These are phyloP conservation scores for Eulemur coronatus DNA, from an alignment of 2,797 vertebrate genomes.

Conservation along the genomic window DNA sequence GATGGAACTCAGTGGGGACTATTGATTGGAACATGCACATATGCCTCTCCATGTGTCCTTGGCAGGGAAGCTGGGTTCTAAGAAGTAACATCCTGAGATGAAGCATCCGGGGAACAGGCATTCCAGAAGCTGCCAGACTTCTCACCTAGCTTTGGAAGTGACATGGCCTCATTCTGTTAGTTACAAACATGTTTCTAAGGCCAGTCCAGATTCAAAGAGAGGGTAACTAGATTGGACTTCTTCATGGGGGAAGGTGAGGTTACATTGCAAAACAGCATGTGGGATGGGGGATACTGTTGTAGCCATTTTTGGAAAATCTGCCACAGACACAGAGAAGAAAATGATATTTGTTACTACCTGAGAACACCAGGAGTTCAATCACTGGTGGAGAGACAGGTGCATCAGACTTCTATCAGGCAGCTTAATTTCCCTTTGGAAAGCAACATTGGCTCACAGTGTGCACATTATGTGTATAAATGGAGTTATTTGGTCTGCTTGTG, in stretches of 20 bases:
- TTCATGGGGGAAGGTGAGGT: not conserved
- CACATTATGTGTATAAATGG: not conserved
- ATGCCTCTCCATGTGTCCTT: not conserved
- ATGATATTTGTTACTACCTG: not conserved
- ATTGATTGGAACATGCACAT: not conserved
- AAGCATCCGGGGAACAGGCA: not conserved
- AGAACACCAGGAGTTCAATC: not conserved
- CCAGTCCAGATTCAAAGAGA: not conserved
- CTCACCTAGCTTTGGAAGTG: not conserved
- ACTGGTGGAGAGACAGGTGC: not conserved
- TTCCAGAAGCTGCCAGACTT: not conserved
- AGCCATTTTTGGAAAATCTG: slow-evolving; percentile 9
- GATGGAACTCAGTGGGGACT: not conserved
- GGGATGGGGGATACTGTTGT: not conserved
- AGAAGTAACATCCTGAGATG: not conserved
- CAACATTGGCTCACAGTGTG: not conserved
- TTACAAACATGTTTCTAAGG: not conserved
- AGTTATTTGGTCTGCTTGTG: not conserved
- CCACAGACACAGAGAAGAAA: not conserved
- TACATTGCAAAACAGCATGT: not conserved
- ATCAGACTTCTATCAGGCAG: not conserved
- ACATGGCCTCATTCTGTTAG: not conserved
- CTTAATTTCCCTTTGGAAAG: not conserved
- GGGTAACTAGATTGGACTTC: not conserved
- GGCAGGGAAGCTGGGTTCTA: not conserved